These are phyloP conservation scores for Scalopus aquaticus DNA, from an alignment of 2,113 vertebrate species.

Conservation along the genomic window DNA sequence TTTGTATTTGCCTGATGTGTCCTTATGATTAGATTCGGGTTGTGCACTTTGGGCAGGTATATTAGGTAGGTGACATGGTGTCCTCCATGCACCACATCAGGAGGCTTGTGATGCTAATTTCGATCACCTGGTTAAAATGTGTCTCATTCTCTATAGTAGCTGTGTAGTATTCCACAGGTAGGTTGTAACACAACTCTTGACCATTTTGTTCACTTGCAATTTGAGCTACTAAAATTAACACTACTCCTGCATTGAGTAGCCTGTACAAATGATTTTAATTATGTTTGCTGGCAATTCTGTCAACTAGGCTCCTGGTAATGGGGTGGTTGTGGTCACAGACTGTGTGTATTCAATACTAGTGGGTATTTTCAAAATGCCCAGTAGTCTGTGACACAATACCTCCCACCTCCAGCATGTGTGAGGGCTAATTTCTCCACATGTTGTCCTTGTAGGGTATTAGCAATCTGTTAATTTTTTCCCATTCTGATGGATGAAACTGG, in stretches of 20 bases:
- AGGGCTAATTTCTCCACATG: not conserved
- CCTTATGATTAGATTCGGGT: not conserved
- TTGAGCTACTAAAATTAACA: not conserved
- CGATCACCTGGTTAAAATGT: not conserved
- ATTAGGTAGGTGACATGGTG: not conserved
- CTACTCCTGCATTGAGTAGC: not conserved
- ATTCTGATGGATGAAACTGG: not conserved
- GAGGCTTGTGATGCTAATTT: not conserved
- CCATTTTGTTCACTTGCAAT: not conserved
- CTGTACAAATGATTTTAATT: not conserved
- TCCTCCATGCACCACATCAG: not conserved
- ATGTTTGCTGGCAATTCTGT: not conserved
- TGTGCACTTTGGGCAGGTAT: not conserved
- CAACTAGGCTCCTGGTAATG: not conserved
- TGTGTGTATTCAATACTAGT: not conserved
- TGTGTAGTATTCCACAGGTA: rapidly evolving
- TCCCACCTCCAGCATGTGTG: not conserved
- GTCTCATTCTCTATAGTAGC: not conserved
- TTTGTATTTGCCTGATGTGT: not conserved
- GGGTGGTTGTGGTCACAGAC: not conserved
- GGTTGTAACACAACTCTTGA: not conserved
- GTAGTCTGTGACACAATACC: rapidly evolving
- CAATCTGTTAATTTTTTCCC: not conserved
- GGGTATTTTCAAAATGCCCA: not conserved
- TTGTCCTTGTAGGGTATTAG: not conserved